Evolutionary conservation across 2,888 invertebrate species (phyloP), one percentile per base, ranked within the genome.

Genomic region (Xanthia togata): DNA sequence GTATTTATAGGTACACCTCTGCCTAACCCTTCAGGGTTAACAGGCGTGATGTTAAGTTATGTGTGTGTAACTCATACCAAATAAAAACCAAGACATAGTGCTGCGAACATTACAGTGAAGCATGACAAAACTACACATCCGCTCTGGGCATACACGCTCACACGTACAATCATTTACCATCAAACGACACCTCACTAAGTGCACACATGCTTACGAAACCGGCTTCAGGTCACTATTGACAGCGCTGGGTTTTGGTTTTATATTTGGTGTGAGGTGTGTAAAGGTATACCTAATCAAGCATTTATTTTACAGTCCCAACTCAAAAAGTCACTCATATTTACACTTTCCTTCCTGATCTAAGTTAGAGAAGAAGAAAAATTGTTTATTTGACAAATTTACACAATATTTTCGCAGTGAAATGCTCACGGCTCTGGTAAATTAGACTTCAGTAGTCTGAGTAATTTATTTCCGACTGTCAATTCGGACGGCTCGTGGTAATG

Each of bases 391-490:
- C 60, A 70, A 80, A 80, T 70, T 11, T 38, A 31, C 17, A 68
- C 23, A 68, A 53, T 55, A 71, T 62, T 70, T 72, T 55, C 17
- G 72, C 47, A 35, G 57, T 62, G 9, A 70, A 72, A 70, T 62
- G 53, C 20, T 57, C 8, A 47, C 14, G 31, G 35, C 53, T 2
- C 31, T 70, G 35, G 31, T 44, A 64, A 83, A 83, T 84, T 68
- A 77, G 70, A 63, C 53, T 57, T 67, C 70, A 73, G 65, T 81
- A 68, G 62, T 63, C 59, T 12, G 59, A 50, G 59, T 83, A 70
- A 77, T 81, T 81, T 73, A 41, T 57, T 67, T 71, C 59, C 35
- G 47, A 70, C 70, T 65, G 81, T 69, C 84, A 80, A 84, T 70
- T 78, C 68, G 20, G 59, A 69, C 60, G 38, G 67, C 31, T 44